phyloP scores from a whole-genome alignment of 2,888 invertebrate genomes.

The Drosophila sordidula region DNA sequence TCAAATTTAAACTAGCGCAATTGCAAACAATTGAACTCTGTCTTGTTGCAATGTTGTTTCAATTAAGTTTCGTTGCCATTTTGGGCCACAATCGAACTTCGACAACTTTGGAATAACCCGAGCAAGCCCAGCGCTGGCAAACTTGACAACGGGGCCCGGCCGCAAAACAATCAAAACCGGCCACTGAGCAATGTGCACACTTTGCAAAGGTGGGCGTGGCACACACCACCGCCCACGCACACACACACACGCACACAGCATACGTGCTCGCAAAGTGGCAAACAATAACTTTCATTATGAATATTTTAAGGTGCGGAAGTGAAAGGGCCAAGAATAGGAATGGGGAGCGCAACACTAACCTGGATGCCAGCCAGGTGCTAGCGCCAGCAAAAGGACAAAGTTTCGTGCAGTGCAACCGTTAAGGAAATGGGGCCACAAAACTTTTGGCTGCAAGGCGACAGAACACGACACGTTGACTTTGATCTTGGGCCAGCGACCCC shows the following conservation, averaged over 20 bases:
- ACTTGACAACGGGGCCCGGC: slow-evolving; percentile 53
- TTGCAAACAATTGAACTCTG: slow-evolving; percentile 22
- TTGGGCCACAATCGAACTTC: slow-evolving; percentile 42
- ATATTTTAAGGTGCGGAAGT: slow-evolving; percentile 63
- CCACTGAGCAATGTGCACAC: slow-evolving; percentile 43
- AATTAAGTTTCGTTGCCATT: slow-evolving; percentile 29
- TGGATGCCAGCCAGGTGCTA: slow-evolving; percentile 18
- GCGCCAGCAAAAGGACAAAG: slow-evolving; percentile 66
- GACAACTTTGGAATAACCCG: slow-evolving; percentile 34
- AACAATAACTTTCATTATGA: slow-evolving; percentile 78
- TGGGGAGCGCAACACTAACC: neutral
- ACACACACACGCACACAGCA: neutral
- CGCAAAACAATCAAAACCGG: slow-evolving; percentile 72
- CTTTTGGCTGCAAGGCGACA: slow-evolving; percentile 62
- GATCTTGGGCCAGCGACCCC: slow-evolving; percentile 59
- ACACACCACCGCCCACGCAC: slow-evolving; percentile 17
- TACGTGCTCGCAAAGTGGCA: slow-evolving; percentile 44
- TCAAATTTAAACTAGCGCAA: neutral
- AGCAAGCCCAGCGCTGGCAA: slow-evolving; percentile 44
- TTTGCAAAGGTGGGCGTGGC: slow-evolving; percentile 40
- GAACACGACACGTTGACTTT: slow-evolving; percentile 72
- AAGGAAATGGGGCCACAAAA: slow-evolving; percentile 60
- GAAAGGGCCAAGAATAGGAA: slow-evolving; percentile 27
- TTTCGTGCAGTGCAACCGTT: slow-evolving; percentile 58
- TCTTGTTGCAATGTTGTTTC: slow-evolving; percentile 5